Base-by-base conservation (phyloP, 2,113 vertebrate genomes). In the Aix galericulata region DNA sequence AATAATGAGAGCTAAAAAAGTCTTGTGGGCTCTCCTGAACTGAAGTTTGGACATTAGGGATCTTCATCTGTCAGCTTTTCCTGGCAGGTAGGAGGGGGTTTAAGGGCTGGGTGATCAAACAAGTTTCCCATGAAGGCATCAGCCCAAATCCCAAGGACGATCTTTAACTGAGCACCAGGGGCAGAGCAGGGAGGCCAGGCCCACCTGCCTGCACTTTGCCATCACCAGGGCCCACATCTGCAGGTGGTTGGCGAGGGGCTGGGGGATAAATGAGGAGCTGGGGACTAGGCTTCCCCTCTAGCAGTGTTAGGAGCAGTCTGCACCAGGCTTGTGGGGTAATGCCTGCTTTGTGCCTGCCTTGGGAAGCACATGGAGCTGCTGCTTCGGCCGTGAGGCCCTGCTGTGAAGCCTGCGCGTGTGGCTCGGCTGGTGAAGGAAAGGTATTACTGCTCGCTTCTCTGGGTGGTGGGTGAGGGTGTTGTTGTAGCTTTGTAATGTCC, bases 221-320 rank as follows among this genome's bases (percentile, higher is more conserved):
- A 38, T 40, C 29, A 6, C 0, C 0, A 4, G 27, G 11, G 2
- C 9, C 18, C 3, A 2, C 74, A 83, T 13, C 4, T 66, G 60
- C 1, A 2, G 32, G 55, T 5, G 11, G 0, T 48, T 38, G 32
- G 56, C 26, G 13, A 29, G 31, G 18, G 44, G 6, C 55, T 26
- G 18, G 15, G n/a, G 48, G 25, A 76, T 55, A 80, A 88, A 6
- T 12, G 52, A 44, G 52, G 46, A 71, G 34, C 32, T 17, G 48
- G 21, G 13, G 17, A 0, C 0, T 0, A 0, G 2, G 1, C 13
- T 0, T 17, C 4, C 1, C 0, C 1, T 42, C 2, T 1, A 6
- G 34, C 0, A 5, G 75, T 1, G 4, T 3, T 17, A 38, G 62
- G 0, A 21, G 9, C 21, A 52, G 36, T 3, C 5, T 8, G 48